phyloP scores from a whole-genome alignment of 2,888 invertebrate genomes.

The Amphiduros pacificus region DNA sequence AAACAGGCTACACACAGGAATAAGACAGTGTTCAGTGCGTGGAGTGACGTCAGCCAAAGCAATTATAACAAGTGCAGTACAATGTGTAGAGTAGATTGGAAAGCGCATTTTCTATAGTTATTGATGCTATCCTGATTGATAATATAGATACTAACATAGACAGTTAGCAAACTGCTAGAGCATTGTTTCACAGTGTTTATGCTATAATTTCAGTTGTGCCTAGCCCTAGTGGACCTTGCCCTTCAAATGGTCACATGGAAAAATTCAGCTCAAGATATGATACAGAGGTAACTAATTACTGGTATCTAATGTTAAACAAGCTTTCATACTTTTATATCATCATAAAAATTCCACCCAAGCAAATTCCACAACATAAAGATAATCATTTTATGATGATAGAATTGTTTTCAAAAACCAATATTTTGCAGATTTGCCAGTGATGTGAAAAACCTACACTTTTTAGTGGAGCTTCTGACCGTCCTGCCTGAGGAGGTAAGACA shows the following conservation, averaged over 20 bases:
- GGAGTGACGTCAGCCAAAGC: too few species aligned
- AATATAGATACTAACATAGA: background rate
- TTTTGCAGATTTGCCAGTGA: conserved; percentile 57
- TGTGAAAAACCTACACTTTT: conserved; percentile 70
- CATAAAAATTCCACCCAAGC: too few species aligned
- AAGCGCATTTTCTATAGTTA: background rate
- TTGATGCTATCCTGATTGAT: background rate
- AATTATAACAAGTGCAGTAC: too few species aligned
- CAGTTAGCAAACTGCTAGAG: background rate
- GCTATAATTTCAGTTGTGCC: conserved; percentile 69
- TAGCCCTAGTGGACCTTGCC: conserved; percentile 91
- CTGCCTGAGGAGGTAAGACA: conserved; percentile 86
- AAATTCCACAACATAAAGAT: too few species aligned
- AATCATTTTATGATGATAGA: too few species aligned
- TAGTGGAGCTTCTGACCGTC: conserved; percentile 89
- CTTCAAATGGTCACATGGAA: conserved; percentile 93
- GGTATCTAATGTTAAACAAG: too few species aligned
- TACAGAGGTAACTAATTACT: conserved; percentile 73
- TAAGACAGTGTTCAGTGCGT: too few species aligned
- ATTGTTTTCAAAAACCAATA: too few species aligned
- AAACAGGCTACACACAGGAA: too few species aligned
- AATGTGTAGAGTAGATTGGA: too few species aligned
- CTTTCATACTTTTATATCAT: too few species aligned
- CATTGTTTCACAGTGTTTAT: too few species aligned
- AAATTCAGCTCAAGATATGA: conserved; percentile 81